Evolutionary conservation across 2,888 invertebrate genomes (phyloP), one percentile per base, ranked within the genome.

Genomic region (Carabus problematicus): DNA sequence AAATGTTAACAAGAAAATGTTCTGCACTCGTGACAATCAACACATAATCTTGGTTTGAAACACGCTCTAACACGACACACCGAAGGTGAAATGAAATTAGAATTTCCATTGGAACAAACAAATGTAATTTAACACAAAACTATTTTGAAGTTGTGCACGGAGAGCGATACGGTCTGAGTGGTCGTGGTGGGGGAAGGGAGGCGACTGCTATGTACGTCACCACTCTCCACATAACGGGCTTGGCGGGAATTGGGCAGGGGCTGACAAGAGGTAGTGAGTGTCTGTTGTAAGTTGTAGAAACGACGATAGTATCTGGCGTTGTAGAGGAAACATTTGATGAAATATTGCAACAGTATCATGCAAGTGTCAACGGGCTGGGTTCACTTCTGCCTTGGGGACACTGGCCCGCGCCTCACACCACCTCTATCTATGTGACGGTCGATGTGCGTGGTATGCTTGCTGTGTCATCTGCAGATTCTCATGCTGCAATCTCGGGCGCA

Each of bases 381-480:
- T 29, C 29, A 29, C 29, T 29, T 6, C 29, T 29, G 29, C 29
- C 29, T 6, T 29, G 29, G 29, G 29, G 29, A 29, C n/a, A n/a
- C 2, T 29, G 29, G 29, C 29, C 29, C 6, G 6, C 29, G 6
- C 29, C 29, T 29, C 29, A 29, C 29, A 6, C 29, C 29, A 29
- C 29, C 29, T 6, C 29, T 29, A 6, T 29, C 29, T 29, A 29
- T 29, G 3, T 29, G 29, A 29, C 29, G 29, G 29, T 29, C 29
- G 29, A 29, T 29, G 29, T 29, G 29, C 6, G 29, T 29, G 29
- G 29, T 29, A 29, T 29, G 29, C 29, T 29, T 29, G 29, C 29
- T 29, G 29, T 67, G 66, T 67, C 66, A 67, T 67, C 66, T 67
- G 66, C 59, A 67, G 66, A 58, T 67, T 67, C 66, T 67, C 66